These are phyloP conservation scores for Cheilosia soror DNA, from an alignment of 2,888 invertebrate genomes.

Conservation along the genomic window DNA sequence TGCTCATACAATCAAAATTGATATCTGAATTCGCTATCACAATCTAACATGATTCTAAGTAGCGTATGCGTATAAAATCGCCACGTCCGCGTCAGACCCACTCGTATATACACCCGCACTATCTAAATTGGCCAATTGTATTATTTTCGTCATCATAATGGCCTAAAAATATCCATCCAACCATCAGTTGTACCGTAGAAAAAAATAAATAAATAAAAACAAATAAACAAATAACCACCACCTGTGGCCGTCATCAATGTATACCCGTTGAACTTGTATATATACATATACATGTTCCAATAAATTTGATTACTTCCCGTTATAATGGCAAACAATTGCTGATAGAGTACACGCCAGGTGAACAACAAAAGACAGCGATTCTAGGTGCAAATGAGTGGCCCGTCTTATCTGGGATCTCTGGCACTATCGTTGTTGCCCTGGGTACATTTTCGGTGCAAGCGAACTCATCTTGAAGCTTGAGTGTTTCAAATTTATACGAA, in stretches of 20 bases:
- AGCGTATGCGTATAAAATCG: slow-evolving; percentile 12
- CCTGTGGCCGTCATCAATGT: slow-evolving; percentile 53
- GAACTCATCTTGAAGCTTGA: slow-evolving; percentile 29
- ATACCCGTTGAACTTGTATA: neutral
- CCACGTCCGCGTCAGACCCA: neutral
- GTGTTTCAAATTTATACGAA: slow-evolving; percentile 18
- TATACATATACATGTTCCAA: slow-evolving; percentile 32
- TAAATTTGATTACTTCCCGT: slow-evolving; percentile 69
- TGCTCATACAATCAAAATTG: too few relatives aligned
- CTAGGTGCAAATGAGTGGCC: slow-evolving; percentile 62
- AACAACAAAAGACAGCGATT: slow-evolving; percentile 52
- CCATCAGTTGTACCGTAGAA: neutral
- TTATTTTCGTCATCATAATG: slow-evolving; percentile 59
- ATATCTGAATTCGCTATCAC: too few relatives aligned
- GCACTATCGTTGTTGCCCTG: neutral
- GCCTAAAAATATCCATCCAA: slow-evolving; percentile 49
- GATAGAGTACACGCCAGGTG: slow-evolving; percentile 61
- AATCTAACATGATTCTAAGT: too few relatives aligned
- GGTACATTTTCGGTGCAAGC: slow-evolving; percentile 62
- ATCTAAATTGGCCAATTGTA: slow-evolving; percentile 30
- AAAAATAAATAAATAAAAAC: slow-evolving; percentile 37
- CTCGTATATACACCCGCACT: slow-evolving; percentile 1
- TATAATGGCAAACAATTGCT: slow-evolving; percentile 56
- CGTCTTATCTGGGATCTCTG: slow-evolving; percentile 52
- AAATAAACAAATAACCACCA: slow-evolving; percentile 66